Conservation (phyloP, 2,113 vertebrate species). For the Rallus limicola region DNA sequence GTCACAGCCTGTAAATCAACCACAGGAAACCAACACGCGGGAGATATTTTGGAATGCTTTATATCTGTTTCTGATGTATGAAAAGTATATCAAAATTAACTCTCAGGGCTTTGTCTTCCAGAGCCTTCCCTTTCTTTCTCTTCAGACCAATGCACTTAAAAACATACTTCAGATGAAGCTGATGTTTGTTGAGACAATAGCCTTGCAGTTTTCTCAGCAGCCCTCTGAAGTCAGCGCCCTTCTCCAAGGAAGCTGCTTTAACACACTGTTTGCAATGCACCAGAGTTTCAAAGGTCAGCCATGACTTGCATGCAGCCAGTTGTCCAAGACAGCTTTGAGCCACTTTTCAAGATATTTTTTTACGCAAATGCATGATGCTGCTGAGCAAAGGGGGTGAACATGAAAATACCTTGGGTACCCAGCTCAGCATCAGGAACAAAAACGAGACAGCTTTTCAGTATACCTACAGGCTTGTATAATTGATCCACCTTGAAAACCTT, state of each 20-base stretch:
- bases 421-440: not conserved
- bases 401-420: not conserved
- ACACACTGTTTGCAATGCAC: not conserved
- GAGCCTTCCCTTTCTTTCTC: not conserved
- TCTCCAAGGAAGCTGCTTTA: not conserved
- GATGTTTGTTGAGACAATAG: not conserved
- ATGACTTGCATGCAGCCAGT: rapidly evolving
- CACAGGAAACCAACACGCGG: conserved; percentile 62
- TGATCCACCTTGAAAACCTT: not conserved
- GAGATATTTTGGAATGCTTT: conserved; percentile 67
- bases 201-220: not conserved
- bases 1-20: conserved; percentile 75
- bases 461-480: rapidly evolving
- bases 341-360: not conserved
- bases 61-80: conserved; percentile 49
- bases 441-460: not conserved
- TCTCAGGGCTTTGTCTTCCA: conserved; percentile 7
- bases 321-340: not conserved
- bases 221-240: not conserved
- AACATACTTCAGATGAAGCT: not conserved
- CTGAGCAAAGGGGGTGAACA: not conserved
- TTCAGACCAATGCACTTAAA: not conserved
- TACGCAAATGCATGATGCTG: rapidly evolving
- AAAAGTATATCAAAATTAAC: conserved; percentile 40
- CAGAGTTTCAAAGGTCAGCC: not conserved